Evolutionary conservation across 2,888 invertebrate genomes (phyloP).

Genomic region (Drepana falcataria): DNA sequence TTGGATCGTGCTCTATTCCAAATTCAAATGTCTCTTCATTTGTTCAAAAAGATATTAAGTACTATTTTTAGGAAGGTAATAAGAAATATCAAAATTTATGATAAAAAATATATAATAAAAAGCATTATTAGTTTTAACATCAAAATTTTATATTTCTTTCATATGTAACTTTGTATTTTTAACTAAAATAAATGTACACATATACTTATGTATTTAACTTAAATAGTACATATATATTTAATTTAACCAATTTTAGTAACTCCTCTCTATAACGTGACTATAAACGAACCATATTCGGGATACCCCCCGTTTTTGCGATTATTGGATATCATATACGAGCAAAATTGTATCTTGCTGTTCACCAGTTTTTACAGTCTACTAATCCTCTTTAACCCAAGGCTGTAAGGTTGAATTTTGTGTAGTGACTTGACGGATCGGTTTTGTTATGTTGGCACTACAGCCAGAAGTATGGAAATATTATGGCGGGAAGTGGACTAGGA

Average conservation of each 20-base stretch:
- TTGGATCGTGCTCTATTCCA: too few relatives aligned
- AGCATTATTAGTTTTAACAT: too few relatives aligned
- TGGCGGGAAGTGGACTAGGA: slow-evolving; percentile 67
- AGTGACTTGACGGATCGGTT: background rate
- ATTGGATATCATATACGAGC: slow-evolving; percentile 42
- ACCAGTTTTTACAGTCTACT: too few relatives aligned
- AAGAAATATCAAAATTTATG: too few relatives aligned
- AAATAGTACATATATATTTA: slow-evolving; percentile 26
- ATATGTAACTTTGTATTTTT: too few relatives aligned
- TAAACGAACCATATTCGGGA: slow-evolving; percentile 59
- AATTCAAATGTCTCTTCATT: too few relatives aligned
- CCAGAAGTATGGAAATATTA: slow-evolving; percentile 66
- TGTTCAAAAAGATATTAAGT: too few relatives aligned
- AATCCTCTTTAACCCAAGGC: background rate
- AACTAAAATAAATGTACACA: too few relatives aligned
- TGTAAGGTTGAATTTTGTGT: background rate
- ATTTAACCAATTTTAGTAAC: slow-evolving; percentile 35
- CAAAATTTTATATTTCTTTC: too few relatives aligned
- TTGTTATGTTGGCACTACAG: slow-evolving; percentile 7
- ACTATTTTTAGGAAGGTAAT: too few relatives aligned
- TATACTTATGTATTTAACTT: too few relatives aligned
- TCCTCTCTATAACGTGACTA: slow-evolving; percentile 43
- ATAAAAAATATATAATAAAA: too few relatives aligned
- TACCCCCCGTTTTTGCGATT: slow-evolving; percentile 50
- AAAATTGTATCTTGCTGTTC: slow-evolving; percentile 2